Evolutionary conservation across 2,888 invertebrate genomes (phyloP).

Genomic region (Tholera decimalis): DNA sequence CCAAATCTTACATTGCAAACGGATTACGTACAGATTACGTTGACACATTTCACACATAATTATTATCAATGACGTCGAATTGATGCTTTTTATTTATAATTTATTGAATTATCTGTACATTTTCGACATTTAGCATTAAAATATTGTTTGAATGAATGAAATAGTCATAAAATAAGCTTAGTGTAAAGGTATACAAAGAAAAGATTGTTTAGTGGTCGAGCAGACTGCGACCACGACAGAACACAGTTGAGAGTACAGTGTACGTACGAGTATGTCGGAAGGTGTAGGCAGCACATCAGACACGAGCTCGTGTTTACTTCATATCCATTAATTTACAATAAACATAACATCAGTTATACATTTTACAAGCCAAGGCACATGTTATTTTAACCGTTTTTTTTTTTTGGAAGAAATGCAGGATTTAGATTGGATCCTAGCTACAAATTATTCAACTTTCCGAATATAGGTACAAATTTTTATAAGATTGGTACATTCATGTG

Average conservation of each 20-base stretch:
- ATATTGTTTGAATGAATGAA: slow-evolving; percentile 35
- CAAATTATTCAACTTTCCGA: slow-evolving; percentile 91
- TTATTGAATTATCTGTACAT: slow-evolving; percentile 2
- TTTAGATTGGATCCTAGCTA: slow-evolving; percentile 91
- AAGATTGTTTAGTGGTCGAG: slow-evolving; percentile 34
- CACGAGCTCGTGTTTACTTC: slow-evolving; percentile 74
- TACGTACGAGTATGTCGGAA: slow-evolving; percentile 54
- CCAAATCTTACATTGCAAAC: slow-evolving; percentile 36
- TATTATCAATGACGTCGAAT: slow-evolving; percentile 10
- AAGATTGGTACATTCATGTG: slow-evolving; percentile 91
- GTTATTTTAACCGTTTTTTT: slow-evolving; percentile 83
- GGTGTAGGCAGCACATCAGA: slow-evolving; percentile 80
- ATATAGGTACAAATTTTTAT: slow-evolving; percentile 90
- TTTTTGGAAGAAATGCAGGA: slow-evolving; percentile 88
- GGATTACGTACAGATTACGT: slow-evolving; percentile 31
- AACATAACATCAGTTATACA: slow-evolving; percentile 85
- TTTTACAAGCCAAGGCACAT: slow-evolving; percentile 90
- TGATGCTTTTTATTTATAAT: not conserved
- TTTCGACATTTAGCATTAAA: slow-evolving; percentile 11
- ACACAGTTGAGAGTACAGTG: slow-evolving; percentile 46
- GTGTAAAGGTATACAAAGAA: slow-evolving; percentile 33
- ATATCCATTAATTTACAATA: slow-evolving; percentile 78
- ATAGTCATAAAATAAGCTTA: slow-evolving; percentile 41
- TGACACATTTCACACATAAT: slow-evolving; percentile 13
- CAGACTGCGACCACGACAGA: slow-evolving; percentile 10